Evolutionary conservation across 2,113 vertebrate genomes (phyloP), one percentile per base, ranked within the genome.

Genomic region (Notothenia coriiceps): DNA sequence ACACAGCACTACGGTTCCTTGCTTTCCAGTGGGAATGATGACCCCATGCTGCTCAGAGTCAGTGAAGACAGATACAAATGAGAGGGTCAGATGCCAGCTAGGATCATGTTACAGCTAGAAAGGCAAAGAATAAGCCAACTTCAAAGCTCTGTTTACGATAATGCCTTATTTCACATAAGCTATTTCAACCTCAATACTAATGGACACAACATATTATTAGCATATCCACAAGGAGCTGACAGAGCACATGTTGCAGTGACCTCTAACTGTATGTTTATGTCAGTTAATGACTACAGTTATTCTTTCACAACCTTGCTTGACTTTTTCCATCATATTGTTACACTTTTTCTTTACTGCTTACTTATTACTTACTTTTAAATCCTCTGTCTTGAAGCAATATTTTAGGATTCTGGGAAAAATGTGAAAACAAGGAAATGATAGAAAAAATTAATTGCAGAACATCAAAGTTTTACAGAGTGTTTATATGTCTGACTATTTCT

Each of bases 81-180:
- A 75, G 60, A 29, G 62, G 43, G 64, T 54, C 14, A 51, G 40
- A 82, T 73, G 74, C 0, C 77, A 69, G 55, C 57, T 33, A 63
- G 87, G 59, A 22, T 82, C 57, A 12, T 25, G 65, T 82, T 86
- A 79, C 83, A 79, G 46, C 18, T 33, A 44, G 54, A 47, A 55
- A 51, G 47, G 40, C 15, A 54, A 51, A 64, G 57, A 71, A 81
- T 67, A 73, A 79, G 66, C 51, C 56, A 46, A 69, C 44, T 69
- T 79, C 17, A 69, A 40, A 59, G 87, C 88, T 81, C 22, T 68
- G 52, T 72, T 69, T 44, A 18, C 20, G 13, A 49, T 13, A 56
- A 69, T 40, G 66, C 18, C 6, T 56, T 56, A 22, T 78, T 83
- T 65, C 56, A 61, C 65, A 56, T 49, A 44, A 4, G 40, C 52